phyloP scores from a whole-genome alignment of 2,888 invertebrate genomes.

The Melanotus villosus region DNA sequence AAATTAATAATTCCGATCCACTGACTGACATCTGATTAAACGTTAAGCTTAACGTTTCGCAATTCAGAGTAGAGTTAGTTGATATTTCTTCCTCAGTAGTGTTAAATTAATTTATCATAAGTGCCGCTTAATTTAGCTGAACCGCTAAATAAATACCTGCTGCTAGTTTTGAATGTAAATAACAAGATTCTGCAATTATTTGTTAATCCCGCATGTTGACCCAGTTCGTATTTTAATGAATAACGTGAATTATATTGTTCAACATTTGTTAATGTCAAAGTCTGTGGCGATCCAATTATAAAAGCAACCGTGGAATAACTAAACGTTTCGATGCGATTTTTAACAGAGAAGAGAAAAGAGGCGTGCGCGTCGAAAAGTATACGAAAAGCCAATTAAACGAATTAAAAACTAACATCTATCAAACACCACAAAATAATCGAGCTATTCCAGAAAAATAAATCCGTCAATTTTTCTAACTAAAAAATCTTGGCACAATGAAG shows the following conservation, averaged over 20 bases:
- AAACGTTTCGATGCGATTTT: slow-evolving; percentile 1
- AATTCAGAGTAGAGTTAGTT: too few relatives aligned
- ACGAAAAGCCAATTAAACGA: slow-evolving; percentile 29
- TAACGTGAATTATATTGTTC: slow-evolving; percentile 34
- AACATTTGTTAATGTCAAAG: slow-evolving; percentile 33
- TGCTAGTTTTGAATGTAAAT: slow-evolving; percentile 23
- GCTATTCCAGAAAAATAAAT: slow-evolving; percentile 31
- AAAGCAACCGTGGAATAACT: slow-evolving; percentile 12
- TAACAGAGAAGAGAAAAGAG: too few relatives aligned
- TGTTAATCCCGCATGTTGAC: slow-evolving; percentile 23
- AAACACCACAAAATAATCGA: slow-evolving; percentile 23
- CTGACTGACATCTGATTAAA: too few relatives aligned
- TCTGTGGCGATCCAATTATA: slow-evolving; percentile 29
- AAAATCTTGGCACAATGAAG: slow-evolving; percentile 37
- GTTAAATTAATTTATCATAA: slow-evolving; percentile 4
- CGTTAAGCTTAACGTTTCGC: too few relatives aligned
- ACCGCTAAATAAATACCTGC: slow-evolving; percentile 17
- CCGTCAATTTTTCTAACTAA: slow-evolving; percentile 29
- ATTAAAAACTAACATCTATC: slow-evolving; percentile 33
- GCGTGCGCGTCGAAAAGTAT: slow-evolving; percentile 20
- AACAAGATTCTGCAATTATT: slow-evolving; percentile 29
- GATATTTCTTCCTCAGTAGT: too few relatives aligned
- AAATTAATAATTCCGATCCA: too few relatives aligned
- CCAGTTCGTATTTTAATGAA: slow-evolving; percentile 25
- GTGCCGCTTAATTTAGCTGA: slow-evolving; percentile 8